These are phyloP conservation scores for Eupristina koningsbergeri DNA, from an alignment of 1,140 invertebrate species.

Conservation along the genomic window DNA sequence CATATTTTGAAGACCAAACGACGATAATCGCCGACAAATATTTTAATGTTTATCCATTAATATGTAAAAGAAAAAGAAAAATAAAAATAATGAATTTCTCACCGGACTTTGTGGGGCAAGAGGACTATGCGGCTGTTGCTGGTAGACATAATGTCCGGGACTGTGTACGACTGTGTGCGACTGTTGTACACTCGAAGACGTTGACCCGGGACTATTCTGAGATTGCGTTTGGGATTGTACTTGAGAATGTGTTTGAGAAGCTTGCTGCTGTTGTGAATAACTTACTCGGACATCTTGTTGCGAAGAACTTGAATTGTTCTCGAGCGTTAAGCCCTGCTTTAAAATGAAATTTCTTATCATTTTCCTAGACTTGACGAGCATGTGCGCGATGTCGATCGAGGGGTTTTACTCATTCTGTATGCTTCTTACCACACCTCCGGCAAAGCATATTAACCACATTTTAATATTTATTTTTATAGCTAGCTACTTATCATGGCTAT, in stretches of 20 bases:
- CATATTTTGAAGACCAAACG: too few species aligned
- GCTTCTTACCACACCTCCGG: background rate
- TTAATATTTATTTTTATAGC: too few species aligned
- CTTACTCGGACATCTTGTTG: conserved; percentile 68
- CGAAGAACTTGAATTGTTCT: conserved; percentile 75
- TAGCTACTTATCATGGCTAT: background rate
- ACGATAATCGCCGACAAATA: too few species aligned
- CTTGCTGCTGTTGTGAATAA: conserved; percentile 66
- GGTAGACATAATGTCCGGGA: conserved; percentile 69
- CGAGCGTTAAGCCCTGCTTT: conserved; percentile 76
- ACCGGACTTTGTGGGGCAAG: conserved; percentile 69
- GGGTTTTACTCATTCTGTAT: background rate
- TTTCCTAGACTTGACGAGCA: background rate
- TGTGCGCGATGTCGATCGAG: background rate
- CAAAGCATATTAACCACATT: background rate
- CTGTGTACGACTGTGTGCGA: conserved; percentile 60
- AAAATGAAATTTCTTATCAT: conserved; percentile 45
- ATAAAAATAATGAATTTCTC: conserved; percentile 52
- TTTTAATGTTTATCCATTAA: too few species aligned
- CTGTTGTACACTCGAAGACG: conserved; percentile 59
- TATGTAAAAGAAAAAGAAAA: too few species aligned
- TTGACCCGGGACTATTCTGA: conserved; percentile 38
- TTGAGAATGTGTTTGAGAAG: conserved; percentile 71
- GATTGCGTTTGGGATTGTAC: conserved; percentile 65
- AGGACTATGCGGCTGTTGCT: conserved; percentile 68